A percentile compares a stretch with the other conserved stretches of the same genome.
phyloP scores from a whole-genome alignment of 2,888 invertebrate genomes.

The Ectobius pallidus region DNA sequence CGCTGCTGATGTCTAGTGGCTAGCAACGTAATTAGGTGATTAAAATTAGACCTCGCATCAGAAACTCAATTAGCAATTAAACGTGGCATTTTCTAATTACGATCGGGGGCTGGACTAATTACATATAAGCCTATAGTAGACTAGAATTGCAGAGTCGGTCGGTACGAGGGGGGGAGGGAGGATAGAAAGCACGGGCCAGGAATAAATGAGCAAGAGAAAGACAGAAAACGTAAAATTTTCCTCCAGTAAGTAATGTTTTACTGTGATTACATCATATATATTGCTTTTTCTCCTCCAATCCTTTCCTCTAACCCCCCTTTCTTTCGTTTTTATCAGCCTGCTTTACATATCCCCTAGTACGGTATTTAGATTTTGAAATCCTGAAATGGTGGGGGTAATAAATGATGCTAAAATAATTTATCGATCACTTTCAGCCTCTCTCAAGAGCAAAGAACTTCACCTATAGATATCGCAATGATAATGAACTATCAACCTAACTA shows the following conservation, averaged over 20 bases:
- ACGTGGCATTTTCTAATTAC: slow-evolving; percentile 65
- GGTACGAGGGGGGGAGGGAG: background rate
- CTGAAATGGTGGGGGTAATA: no score
- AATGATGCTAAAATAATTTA: no score
- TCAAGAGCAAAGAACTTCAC: no score
- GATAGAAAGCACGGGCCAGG: background rate
- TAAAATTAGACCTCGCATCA: slow-evolving; percentile 65
- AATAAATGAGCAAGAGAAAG: background rate
- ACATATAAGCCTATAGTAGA: slow-evolving; percentile 37
- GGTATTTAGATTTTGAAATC: background rate
- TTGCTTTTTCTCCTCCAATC: background rate
- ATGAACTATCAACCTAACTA: no score
- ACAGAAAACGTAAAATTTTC: slow-evolving; percentile 9
- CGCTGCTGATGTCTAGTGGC: slow-evolving; percentile 34
- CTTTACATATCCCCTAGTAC: background rate
- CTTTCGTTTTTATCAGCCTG: background rate
- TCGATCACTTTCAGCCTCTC: no score
- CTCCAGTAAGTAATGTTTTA: slow-evolving; percentile 26
- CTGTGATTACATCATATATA: slow-evolving; percentile 24
- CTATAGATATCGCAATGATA: no score
- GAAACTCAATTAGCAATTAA: slow-evolving; percentile 66
- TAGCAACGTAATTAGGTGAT: slow-evolving; percentile 59
- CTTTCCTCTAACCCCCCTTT: no score
- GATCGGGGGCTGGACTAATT: slow-evolving; percentile 47
- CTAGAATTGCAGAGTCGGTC: slow-evolving; percentile 34